Percentiles rank a stretch among this genome's conserved stretches.
Evolutionary conservation across 2,888 invertebrate genomes (phyloP).

Genomic region (Antitype chi): DNA sequence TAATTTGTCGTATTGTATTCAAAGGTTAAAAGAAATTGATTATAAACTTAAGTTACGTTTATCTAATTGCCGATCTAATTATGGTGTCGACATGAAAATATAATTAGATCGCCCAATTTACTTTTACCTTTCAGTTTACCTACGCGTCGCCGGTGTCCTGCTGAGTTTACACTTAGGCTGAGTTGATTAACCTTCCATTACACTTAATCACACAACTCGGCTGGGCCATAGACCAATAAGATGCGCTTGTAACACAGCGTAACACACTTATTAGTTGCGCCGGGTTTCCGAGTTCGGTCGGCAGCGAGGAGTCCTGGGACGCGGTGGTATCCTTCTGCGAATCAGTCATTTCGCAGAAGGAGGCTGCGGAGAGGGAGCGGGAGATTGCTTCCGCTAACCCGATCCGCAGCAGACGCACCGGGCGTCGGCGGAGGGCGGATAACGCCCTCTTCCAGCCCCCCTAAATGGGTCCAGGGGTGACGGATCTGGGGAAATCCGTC

Average conservation of each 20-base stretch:
- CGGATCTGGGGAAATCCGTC: no score
- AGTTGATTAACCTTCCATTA: background rate
- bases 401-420: no score
- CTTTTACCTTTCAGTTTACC: background rate
- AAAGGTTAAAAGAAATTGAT: background rate
- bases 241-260: background rate
- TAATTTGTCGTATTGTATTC: constrained; percentile 1
- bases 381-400: no score
- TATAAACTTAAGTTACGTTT: background rate
- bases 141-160: background rate
- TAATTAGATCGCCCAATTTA: constrained; percentile 1
- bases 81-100: constrained; percentile 11
- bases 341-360: no score
- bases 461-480: no score
- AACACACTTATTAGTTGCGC: background rate
- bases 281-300: no score
- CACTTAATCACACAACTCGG: no score
- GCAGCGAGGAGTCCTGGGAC: no score
- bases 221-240: background rate
- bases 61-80: constrained; percentile 17
- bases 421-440: no score
- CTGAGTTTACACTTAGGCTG: background rate
- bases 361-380: no score
- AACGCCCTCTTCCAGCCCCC: no score
- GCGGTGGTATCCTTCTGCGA: no score